Evolutionary conservation across 2,113 vertebrate genomes (phyloP), one percentile per base, ranked within the genome.

Genomic region (Silurus glanis): DNA sequence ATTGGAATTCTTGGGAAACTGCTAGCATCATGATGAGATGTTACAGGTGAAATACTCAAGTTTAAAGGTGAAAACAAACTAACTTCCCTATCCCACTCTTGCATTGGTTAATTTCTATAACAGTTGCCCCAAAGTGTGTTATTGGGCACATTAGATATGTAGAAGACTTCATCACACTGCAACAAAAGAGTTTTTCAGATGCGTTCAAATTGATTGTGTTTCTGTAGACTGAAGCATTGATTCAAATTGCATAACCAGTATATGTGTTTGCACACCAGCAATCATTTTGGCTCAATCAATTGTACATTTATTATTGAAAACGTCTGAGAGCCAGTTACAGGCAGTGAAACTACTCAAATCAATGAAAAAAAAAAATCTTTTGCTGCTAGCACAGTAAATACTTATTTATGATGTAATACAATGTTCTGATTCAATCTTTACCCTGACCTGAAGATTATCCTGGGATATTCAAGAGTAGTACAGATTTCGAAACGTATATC

Each of bases 211-310:
- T 67, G 12, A 67, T 45, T 45, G 1, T 71, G 25, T 67, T 67
- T 14, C 25, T 62, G 12, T n/a, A 66, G n/a, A n/a, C 25, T 66
- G 25, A 69, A 37, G 37, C 17, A 49, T 21, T 23, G 71, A 74
- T 23, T 23, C 45, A 2, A 51, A 74, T 5, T 10, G 49, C 45
- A 74, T 12, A 74, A 23, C 71, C 71, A 56, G 13, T n/a, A 71
- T 67, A 37, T 9, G 45, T 28, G 47, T 82, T 23, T 47, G 37
- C 37, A 49, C 58, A 13, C 59, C 9, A 64, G 58, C 80, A 64
- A 82, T 64, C 37, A 47, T 82, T 61, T n/a, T 17, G 13, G 9
- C 80, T 23, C n/a, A 49, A 82, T 82, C 80, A 82, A 17, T 66
- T 66, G 61, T n/a, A 66, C 61, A 53, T 9, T 66, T 51, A 62